Conservation (phyloP, 2,797 vertebrate genomes). For the Lacerta bilineata region DNA sequence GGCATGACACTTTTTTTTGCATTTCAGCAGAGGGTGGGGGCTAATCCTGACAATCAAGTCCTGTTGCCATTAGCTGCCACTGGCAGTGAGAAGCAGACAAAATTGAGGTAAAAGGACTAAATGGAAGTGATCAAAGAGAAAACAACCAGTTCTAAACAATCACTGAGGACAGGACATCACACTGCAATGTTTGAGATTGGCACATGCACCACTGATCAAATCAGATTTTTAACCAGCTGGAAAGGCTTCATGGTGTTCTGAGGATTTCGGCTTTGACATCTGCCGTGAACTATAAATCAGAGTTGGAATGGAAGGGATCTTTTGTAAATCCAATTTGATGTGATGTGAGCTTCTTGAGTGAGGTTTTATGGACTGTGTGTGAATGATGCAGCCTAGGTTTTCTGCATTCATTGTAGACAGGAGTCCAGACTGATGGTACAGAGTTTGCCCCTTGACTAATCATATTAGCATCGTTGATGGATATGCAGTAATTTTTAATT, state of each 20-base stretch:
- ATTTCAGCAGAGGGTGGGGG: neutral
- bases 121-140: neutral
- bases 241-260: neutral
- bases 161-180: neutral
- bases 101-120: neutral
- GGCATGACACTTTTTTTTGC: neutral
- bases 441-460: constrained; percentile 30
- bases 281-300: neutral
- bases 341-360: neutral
- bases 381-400: neutral
- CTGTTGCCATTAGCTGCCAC: neutral
- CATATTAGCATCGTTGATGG: constrained; percentile 37
- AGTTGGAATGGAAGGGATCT: neutral
- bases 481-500: constrained; percentile 40
- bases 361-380: neutral
- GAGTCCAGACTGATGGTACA: neutral
- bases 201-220: neutral
- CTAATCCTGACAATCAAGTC: neutral
- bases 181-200: neutral
- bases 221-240: neutral
- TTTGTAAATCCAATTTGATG: constrained; percentile 8
- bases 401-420: neutral
- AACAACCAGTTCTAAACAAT: neutral
- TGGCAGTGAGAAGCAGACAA: constrained; percentile 2
- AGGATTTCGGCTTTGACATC: neutral